Conservation (phyloP, 2,888 invertebrate genomes). For the Didymodactylos carnosus region DNA sequence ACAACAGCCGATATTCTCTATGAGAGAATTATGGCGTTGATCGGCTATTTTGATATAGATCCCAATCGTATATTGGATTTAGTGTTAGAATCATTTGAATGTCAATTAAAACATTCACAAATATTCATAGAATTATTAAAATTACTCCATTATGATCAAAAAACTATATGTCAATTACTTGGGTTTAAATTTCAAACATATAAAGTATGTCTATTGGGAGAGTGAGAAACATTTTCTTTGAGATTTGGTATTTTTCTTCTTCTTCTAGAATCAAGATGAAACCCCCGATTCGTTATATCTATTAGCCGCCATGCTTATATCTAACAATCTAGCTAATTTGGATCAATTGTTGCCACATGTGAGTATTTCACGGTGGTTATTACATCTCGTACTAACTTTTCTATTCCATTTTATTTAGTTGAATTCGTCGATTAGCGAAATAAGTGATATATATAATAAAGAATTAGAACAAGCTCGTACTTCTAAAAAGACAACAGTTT, state of each 20-base stretch:
- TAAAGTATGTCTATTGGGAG: conserved; percentile 19
- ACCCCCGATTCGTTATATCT: conserved; percentile 67
- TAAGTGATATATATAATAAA: conserved; percentile 59
- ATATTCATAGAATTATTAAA: conserved; percentile 67
- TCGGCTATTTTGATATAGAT: conserved; percentile 93
- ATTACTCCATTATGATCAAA: conserved; percentile 66
- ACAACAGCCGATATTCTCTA: neutral
- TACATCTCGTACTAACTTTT: neutral
- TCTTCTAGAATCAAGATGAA: conserved; percentile 36
- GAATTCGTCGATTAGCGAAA: conserved; percentile 59
- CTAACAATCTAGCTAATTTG: conserved; percentile 61
- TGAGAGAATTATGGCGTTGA: conserved; percentile 1
- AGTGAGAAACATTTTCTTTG: neutral
- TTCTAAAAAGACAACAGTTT: conserved; percentile 23
- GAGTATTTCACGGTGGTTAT: no score
- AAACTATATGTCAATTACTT: conserved; percentile 73
- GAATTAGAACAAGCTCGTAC: conserved; percentile 40
- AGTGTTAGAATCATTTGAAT: conserved; percentile 82
- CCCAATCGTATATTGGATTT: conserved; percentile 90
- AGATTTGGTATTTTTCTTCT: conserved; percentile 41
- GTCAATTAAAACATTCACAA: conserved; percentile 38
- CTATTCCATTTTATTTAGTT: conserved; percentile 40
- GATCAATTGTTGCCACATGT: conserved; percentile 79
- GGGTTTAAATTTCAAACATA: conserved; percentile 60
- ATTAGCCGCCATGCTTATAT: conserved; percentile 68